A percentile compares a stretch with the other conserved stretches of the same genome.
These are phyloP conservation scores for Teleogryllus occipitalis DNA, from an alignment of 1,140 invertebrate species.

Conservation along the genomic window DNA sequence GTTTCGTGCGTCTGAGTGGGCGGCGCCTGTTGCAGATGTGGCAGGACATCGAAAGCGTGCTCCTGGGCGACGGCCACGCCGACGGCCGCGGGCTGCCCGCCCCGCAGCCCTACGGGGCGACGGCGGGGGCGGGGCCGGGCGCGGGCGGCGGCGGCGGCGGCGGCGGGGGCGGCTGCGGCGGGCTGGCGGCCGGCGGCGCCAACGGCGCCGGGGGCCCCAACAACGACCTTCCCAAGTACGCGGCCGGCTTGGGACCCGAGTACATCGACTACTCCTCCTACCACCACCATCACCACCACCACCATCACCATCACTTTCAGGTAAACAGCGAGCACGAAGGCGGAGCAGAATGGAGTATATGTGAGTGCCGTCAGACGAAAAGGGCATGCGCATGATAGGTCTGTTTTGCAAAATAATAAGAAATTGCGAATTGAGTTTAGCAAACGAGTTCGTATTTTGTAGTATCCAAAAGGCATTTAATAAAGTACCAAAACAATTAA, in stretches of 20 bases:
- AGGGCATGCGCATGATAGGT: no score
- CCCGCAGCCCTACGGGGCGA: constrained; percentile 29
- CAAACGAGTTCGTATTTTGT: no score
- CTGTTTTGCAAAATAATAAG: no score
- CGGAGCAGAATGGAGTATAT: no score
- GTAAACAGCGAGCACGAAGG: background rate
- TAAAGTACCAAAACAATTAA: no score
- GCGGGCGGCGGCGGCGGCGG: background rate
- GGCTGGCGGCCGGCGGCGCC: constrained; percentile 19
- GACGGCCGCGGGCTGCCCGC: constrained; percentile 19
- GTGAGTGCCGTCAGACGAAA: no score
- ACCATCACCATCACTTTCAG: constrained; percentile 34
- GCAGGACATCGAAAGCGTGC: constrained; percentile 43
- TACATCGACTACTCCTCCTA: constrained; percentile 15
- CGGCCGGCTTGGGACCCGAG: background rate
- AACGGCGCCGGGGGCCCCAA: no score
- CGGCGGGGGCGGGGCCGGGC: constrained; percentile 45
- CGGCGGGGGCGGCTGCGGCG: constrained; percentile 20
- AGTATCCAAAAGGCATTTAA: no score
- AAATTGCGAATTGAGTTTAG: no score
- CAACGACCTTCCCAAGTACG: constrained; percentile 21
- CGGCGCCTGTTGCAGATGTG: constrained; percentile 36
- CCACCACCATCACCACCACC: constrained; percentile 25
- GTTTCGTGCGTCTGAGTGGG: background rate
- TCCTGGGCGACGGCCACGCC: constrained; percentile 32